phyloP scores from a whole-genome alignment of 2,113 vertebrate species.

The Zingel zingel region DNA sequence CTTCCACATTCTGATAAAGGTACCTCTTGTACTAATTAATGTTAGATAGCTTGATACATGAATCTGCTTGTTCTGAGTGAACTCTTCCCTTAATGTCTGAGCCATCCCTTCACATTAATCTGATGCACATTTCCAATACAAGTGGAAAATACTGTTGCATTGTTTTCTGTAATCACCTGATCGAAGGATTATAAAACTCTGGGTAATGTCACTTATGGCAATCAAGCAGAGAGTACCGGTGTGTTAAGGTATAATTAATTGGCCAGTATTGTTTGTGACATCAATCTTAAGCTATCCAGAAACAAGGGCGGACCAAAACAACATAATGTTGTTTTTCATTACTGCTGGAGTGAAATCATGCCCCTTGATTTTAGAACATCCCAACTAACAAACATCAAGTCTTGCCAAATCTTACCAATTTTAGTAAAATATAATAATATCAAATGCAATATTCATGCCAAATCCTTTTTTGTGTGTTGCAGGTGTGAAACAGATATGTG shows the following conservation, averaged over 20 bases:
- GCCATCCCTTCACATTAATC: conserved; percentile 18
- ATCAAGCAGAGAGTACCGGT: conserved; percentile 59
- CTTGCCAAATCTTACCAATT: conserved; percentile 83
- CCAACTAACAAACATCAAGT: conserved; percentile 86
- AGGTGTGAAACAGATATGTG: conserved; percentile 81
- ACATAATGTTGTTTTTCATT: conserved; percentile 77
- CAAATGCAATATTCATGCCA: conserved; percentile 72
- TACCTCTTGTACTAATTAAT: not conserved
- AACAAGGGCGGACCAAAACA: conserved; percentile 70
- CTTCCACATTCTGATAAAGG: not conserved
- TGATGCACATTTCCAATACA: conserved; percentile 16
- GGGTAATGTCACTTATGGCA: conserved; percentile 60
- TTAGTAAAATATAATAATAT: conserved; percentile 72
- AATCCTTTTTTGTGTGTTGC: conserved; percentile 75
- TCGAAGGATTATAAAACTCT: conserved; percentile 48
- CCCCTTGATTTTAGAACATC: conserved; percentile 83
- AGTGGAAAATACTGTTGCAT: conserved; percentile 32
- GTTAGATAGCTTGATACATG: not conserved
- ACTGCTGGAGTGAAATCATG: conserved; percentile 84
- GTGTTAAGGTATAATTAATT: conserved; percentile 65
- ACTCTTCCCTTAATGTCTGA: not conserved
- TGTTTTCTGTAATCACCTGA: conserved; percentile 31
- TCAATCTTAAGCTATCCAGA: conserved; percentile 74
- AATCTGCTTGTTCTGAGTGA: not conserved
- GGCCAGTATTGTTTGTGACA: conserved; percentile 76